phyloP scores from a whole-genome alignment of 2,113 vertebrate species.

The Varanus komodoensis region DNA sequence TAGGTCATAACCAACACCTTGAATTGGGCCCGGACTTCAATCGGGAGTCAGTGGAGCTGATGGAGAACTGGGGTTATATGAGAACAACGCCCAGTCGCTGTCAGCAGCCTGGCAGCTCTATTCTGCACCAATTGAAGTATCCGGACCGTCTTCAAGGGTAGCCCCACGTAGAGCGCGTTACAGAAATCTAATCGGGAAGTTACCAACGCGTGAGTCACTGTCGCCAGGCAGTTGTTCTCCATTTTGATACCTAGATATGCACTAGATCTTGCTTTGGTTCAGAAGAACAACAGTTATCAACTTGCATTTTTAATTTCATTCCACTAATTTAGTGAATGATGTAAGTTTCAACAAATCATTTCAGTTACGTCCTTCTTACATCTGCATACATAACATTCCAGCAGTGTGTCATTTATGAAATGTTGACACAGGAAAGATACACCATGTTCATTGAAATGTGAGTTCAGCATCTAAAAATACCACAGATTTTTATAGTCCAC shows the following conservation, averaged over 20 bases:
- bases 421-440: constrained; percentile 56
- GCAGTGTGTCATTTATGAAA: constrained; percentile 34
- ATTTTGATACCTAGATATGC: neutral
- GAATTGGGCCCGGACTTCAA: too few species aligned
- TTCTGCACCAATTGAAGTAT: too few species aligned
- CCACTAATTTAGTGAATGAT: constrained; percentile 14
- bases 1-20: too few species aligned
- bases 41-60: too few species aligned
- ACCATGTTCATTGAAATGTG: constrained; percentile 54
- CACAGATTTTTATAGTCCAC: constrained; percentile 54
- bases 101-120: too few species aligned
- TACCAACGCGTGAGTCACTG: too few species aligned
- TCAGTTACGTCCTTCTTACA: constrained; percentile 20
- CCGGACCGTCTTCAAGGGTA: too few species aligned
- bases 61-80: too few species aligned
- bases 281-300: neutral
- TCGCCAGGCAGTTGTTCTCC: too few species aligned
- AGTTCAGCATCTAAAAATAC: constrained; percentile 78
- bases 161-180: too few species aligned
- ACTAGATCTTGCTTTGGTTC: neutral
- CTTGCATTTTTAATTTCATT: neutral
- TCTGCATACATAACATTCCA: neutral
- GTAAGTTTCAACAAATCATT: constrained; percentile 38
- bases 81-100: too few species aligned
- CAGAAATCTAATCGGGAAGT: too few species aligned